Conservation (phyloP, 2,888 invertebrate species). For the Synergus laeviventris region DNA sequence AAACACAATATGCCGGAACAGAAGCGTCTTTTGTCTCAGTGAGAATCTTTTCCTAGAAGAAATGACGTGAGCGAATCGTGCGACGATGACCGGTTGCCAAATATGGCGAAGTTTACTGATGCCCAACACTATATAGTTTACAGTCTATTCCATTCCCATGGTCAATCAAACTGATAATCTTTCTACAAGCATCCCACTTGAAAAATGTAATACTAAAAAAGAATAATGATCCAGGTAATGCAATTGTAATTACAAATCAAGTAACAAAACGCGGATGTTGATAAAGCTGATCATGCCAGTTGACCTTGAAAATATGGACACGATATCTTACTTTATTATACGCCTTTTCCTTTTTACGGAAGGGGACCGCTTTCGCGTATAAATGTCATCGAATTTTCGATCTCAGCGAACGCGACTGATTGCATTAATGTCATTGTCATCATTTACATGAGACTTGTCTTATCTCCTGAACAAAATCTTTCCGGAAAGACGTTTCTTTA, state of each 20-base stretch:
- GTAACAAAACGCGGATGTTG: conserved; percentile 10
- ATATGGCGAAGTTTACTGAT: conserved; percentile 6
- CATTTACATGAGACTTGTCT: conserved; percentile 23
- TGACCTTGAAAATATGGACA: conserved; percentile 72
- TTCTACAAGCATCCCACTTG: not conserved
- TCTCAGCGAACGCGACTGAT: conserved; percentile 31
- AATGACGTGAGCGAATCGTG: not conserved
- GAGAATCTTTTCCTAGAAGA: conserved; percentile 5
- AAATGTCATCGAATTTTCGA: conserved; percentile 38
- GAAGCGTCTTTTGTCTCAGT: conserved; percentile 1
- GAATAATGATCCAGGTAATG: not conserved
- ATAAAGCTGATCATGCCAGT: conserved; percentile 60
- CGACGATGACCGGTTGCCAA: conserved; percentile 8
- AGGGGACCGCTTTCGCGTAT: conserved; percentile 61
- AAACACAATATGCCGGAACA: conserved; percentile 24
- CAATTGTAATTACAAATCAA: conserved; percentile 21
- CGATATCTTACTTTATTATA: conserved; percentile 65
- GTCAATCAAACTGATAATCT: conserved; percentile 11
- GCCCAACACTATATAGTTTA: not conserved
- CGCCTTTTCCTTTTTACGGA: conserved; percentile 67
- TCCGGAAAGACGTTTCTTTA: conserved; percentile 31
- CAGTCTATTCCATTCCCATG: not conserved
- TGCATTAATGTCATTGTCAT: conserved; percentile 35
- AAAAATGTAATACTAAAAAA: not conserved
- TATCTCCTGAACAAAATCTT: conserved; percentile 21